Conservation (phyloP, 2,113 vertebrate genomes). For the Pterophyllum scalare region DNA sequence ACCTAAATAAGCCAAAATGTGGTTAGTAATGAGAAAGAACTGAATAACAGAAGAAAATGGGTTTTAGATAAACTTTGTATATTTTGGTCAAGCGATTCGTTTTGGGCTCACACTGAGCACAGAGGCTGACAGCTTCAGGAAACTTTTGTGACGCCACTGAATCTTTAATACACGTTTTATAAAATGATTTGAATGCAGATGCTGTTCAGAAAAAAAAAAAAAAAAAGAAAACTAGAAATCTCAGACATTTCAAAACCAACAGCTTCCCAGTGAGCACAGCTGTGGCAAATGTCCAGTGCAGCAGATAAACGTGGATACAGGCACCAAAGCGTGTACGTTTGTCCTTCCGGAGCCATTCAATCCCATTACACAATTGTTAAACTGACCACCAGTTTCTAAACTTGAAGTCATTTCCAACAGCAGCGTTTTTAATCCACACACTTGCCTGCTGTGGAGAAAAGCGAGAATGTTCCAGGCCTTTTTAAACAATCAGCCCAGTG, state of each 20-base stretch:
- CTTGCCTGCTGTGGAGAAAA: neutral
- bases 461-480: rapidly evolving
- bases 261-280: rapidly evolving
- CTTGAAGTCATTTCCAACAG: no score
- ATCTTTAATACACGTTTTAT: neutral
- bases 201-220: neutral
- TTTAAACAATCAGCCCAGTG: rapidly evolving
- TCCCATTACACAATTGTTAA: no score
- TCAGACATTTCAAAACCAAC: rapidly evolving
- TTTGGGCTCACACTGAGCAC: neutral
- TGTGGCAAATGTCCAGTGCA: rapidly evolving
- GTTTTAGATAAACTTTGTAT: neutral
- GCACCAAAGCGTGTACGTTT: no score
- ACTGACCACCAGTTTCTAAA: no score
- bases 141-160: rapidly evolving
- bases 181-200: neutral
- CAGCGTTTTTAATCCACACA: no score
- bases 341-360: no score
- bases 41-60: neutral
- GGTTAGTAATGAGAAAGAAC: rapidly evolving
- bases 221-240: neutral
- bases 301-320: no score
- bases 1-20: neutral
- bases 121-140: neutral
- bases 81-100: neutral